Evolutionary conservation across 2,113 vertebrate species (phyloP), one percentile per base, ranked within the genome.

Genomic region (Chrysochloris asiatica): DNA sequence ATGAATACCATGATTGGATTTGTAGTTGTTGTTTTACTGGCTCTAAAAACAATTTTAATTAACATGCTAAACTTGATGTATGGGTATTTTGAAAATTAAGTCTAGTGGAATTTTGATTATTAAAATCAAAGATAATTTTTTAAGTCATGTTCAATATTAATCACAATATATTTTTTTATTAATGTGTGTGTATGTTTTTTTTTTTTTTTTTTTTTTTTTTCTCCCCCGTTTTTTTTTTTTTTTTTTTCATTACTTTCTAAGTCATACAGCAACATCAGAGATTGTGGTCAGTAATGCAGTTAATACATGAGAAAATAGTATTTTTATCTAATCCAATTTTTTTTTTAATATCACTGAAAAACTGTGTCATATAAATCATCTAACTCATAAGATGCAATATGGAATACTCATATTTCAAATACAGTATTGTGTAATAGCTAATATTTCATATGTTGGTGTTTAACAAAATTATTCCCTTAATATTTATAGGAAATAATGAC

Each of bases 31-130:
- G 45, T 78, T 93, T 94, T 95, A 14, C 75, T 96, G 52, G 72
- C 91, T 96, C 65, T 83, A 96, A 96, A 96, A 97, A 90, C 89
- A 86, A 85, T 91, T 97, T 97, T 97, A 97, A 96, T 93, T 94
- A 93, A 85, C n/a, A 92, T 2, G 80, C 28, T 94, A 95, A 83
- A 67, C 84, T 96, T 95, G 91, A 95, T 90, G 95, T 43, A 90
- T 77, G 78, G 92, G 14, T 92, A 77, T 16, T 93, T 95, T 95
- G 79, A 97, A 94, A 97, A 95, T 94, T 69, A 95, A 97, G 38
- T 95, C 83, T 96, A 96, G 41, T 94, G 75, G 92, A 96, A 86
- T 21, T 85, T 63, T 87, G 93, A 96, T 94, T 96, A 92, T 0
- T 12, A 95, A 92, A 79, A 56, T 4, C 83, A 87, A 81, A n/a